These are phyloP conservation scores for Nyctereutes procyonoides DNA, from an alignment of 2,113 vertebrate genomes.

Conservation along the genomic window DNA sequence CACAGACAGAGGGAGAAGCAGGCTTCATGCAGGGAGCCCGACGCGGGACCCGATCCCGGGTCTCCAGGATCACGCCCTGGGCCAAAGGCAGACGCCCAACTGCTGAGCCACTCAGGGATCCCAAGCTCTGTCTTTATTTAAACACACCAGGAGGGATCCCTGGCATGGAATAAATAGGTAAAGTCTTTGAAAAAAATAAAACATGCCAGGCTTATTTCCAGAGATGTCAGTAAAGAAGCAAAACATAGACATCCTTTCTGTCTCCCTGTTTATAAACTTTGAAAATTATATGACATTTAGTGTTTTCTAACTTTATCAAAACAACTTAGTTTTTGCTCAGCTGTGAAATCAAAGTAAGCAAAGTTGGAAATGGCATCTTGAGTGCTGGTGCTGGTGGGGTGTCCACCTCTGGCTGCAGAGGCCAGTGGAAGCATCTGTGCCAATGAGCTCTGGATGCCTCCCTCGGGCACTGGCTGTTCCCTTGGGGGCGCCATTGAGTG, in stretches of 20 bases:
- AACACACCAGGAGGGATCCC: too few relatives aligned
- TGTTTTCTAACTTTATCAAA: not conserved
- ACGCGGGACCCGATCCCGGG: not conserved
- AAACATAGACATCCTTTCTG: not conserved
- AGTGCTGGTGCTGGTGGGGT: not conserved
- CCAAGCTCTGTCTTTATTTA: not conserved
- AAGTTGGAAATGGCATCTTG: not conserved
- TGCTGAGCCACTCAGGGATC: not conserved
- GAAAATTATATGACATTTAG: not conserved
- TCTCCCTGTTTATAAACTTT: not conserved
- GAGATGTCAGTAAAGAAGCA: not conserved
- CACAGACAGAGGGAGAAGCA: not conserved
- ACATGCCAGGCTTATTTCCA: not conserved
- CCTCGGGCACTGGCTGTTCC: not conserved
- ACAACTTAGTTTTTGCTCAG: not conserved
- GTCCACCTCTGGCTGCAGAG: not conserved
- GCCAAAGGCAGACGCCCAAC: not conserved
- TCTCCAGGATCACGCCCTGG: not conserved
- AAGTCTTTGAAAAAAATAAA: not conserved
- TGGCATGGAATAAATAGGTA: too few relatives aligned
- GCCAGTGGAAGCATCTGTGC: not conserved
- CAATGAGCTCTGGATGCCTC: too few relatives aligned
- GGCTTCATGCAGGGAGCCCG: not conserved
- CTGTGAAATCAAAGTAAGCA: not conserved
- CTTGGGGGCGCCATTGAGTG: too few relatives aligned